Conservation (phyloP, 2,113 vertebrate species). For the Malurus melanocephalus region DNA sequence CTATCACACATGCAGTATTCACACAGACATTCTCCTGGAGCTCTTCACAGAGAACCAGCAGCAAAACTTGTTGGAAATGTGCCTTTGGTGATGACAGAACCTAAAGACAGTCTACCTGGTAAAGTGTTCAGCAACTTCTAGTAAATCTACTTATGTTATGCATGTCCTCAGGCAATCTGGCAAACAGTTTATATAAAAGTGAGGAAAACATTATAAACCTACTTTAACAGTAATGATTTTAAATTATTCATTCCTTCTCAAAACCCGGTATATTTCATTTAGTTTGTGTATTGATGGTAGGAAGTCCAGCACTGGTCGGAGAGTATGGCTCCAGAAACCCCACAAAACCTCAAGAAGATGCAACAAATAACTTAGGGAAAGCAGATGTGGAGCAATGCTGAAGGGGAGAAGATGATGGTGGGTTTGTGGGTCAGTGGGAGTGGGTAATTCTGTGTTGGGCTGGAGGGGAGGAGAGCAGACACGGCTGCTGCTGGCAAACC, state of each 20-base stretch:
- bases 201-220: not conserved
- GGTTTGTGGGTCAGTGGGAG: not conserved
- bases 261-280: not conserved
- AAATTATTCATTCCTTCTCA: not conserved
- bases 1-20: not conserved
- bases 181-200: not conserved
- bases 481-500: not conserved
- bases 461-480: not conserved
- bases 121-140: not conserved
- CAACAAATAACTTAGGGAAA: not conserved
- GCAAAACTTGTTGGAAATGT: not conserved
- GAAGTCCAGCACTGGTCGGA: not conserved
- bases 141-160: not conserved
- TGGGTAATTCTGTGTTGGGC: not conserved
- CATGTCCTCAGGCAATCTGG: not conserved
- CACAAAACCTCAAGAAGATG: not conserved
- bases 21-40: not conserved
- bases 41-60: not conserved
- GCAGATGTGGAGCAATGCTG: not conserved
- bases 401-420: not conserved
- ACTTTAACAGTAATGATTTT: not conserved
- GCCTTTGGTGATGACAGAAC: not conserved
- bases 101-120: not conserved
- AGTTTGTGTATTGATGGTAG: not conserved
- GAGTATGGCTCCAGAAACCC: not conserved